A percentile compares a stretch with the other conserved stretches of the same genome.
These are phyloP conservation scores for Cyanistes caeruleus DNA, from an alignment of 2,113 vertebrate species.

Conservation along the genomic window DNA sequence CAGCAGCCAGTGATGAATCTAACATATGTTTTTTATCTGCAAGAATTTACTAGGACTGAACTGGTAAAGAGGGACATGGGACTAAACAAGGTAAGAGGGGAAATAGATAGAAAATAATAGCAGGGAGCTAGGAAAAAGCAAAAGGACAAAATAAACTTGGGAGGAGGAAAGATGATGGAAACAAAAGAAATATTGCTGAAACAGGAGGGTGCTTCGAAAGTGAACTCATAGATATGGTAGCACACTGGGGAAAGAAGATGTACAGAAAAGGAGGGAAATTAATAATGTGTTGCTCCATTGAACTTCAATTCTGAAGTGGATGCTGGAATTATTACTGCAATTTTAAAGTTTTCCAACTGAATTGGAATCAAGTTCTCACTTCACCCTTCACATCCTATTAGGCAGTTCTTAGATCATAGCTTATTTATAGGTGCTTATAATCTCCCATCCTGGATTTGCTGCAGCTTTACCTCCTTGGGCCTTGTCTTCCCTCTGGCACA, in stretches of 20 bases:
- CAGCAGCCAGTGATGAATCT: neutral
- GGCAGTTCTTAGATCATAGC: neutral
- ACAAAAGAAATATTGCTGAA: neutral
- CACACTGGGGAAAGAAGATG: neutral
- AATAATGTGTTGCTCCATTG: slow-evolving; percentile 31
- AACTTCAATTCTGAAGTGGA: slow-evolving; percentile 1
- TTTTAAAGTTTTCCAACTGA: slow-evolving; percentile 36
- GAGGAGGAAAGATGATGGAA: neutral
- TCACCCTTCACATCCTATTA: slow-evolving; percentile 48
- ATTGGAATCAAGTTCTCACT: slow-evolving; percentile 16
- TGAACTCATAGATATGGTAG: neutral
- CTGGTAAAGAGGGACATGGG: neutral
- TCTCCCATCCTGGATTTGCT: neutral
- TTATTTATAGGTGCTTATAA: slow-evolving; percentile 4
- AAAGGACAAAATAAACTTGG: neutral
- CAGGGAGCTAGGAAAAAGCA: neutral
- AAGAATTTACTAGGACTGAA: neutral
- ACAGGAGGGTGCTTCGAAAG: neutral
- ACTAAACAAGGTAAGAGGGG: neutral
- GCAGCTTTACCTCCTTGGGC: neutral
- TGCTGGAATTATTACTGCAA: slow-evolving; percentile 19
- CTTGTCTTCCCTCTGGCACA: neutral
- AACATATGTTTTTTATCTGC: neutral
- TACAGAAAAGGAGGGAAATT: slow-evolving; percentile 4
- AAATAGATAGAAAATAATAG: neutral